Percentiles rank a stretch among this genome's conserved stretches.
Evolutionary conservation across 2,113 vertebrate species (phyloP).

Genomic region (Microcebus murinus): DNA sequence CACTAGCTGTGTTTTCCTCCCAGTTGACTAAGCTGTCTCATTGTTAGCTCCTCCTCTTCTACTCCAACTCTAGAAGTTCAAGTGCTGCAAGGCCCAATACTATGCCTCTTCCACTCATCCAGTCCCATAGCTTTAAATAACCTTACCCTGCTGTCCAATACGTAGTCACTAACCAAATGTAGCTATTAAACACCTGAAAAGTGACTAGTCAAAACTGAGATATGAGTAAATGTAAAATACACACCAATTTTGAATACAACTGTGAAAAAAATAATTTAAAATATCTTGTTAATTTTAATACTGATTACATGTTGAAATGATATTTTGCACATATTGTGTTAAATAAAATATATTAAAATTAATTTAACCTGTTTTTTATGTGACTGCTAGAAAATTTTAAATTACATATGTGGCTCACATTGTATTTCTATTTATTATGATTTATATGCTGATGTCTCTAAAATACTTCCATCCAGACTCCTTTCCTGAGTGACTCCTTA

Average conservation of each 20-base stretch:
- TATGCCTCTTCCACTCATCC: neutral
- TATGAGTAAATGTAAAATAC: neutral
- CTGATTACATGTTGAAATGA: neutral
- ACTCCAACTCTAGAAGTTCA: neutral
- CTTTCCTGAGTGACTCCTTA: neutral
- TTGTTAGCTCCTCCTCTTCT: neutral
- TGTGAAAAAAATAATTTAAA: neutral
- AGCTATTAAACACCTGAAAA: neutral
- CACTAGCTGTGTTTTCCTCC: neutral
- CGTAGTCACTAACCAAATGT: neutral
- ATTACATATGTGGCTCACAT: neutral
- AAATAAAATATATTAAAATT: slow-evolving; percentile 5
- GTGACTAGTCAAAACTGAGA: neutral
- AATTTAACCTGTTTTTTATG: slow-evolving; percentile 3
- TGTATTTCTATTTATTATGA: neutral
- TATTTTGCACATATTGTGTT: neutral
- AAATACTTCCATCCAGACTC: neutral
- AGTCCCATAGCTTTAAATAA: neutral
- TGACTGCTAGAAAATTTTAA: neutral
- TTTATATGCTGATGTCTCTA: neutral
- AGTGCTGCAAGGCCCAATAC: neutral
- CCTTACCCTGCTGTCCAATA: neutral
- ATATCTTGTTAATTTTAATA: neutral
- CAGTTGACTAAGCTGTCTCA: neutral
- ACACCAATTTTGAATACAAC: neutral